Percentiles rank a stretch among this genome's conserved stretches.
Evolutionary conservation across 2,888 invertebrate genomes (phyloP).

Genomic region (Cancer borealis): DNA sequence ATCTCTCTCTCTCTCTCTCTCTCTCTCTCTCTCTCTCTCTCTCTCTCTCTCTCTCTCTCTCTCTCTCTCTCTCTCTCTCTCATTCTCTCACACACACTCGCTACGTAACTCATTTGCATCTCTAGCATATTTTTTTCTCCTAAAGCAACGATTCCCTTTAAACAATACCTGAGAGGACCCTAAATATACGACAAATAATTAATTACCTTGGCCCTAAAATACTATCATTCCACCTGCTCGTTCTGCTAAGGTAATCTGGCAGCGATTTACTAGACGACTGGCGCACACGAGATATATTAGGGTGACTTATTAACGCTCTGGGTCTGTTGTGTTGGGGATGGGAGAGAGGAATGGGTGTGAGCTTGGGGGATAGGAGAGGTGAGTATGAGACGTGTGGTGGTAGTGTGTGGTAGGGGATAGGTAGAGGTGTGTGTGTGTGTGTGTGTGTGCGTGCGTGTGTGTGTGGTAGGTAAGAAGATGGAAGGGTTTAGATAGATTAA

Average conservation of each 20-base stretch:
- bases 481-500: not conserved
- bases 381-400: not conserved
- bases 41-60: no score
- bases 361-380: not conserved
- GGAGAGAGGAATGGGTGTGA: not conserved
- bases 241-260: not conserved
- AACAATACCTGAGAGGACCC: not conserved
- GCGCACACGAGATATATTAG: conserved; percentile 3
- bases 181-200: conserved; percentile 3
- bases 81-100: no score
- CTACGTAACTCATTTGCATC: not conserved
- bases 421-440: not conserved
- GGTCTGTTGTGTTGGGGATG: not conserved
- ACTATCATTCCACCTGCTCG: not conserved
- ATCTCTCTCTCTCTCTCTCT: no score
- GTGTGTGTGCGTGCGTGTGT: not conserved
- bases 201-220: not conserved
- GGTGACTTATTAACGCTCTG: not conserved
- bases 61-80: no score
- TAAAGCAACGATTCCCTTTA: not conserved
- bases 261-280: not conserved
- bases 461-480: not conserved
- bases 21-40: no score
- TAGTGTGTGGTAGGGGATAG: not conserved
- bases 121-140: not conserved